Evolutionary conservation across 2,113 vertebrate species (phyloP), one percentile per base, ranked within the genome.

Genomic region (Ptilorrhoa leucosticta): DNA sequence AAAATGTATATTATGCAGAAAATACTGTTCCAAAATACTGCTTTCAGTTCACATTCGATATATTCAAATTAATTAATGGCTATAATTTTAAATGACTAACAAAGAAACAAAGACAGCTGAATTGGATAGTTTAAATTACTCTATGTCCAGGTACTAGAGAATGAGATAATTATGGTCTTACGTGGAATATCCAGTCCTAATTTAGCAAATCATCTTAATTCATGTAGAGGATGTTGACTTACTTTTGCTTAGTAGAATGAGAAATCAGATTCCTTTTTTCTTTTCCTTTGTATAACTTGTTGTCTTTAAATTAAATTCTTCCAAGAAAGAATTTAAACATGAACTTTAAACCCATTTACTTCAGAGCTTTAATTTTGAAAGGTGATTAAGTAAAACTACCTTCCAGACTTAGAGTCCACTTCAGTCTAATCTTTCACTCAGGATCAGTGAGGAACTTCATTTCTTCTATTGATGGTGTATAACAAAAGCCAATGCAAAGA

Each of bases 31-130:
- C 19, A 80, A 91, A 96, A 42, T 85, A 77, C 63, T 88, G 66
- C 58, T 94, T 97, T 95, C 78, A 83, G 61, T 80, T 91, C 61
- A 73, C 26, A 72, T 90, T 69, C 91, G 75, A 94, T 86, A 58
- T 42, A 93, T 58, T 93, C 70, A 77, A 95, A 94, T 96, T 95
- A 96, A 96, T 94, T 96, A 96, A 92, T 87, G 61, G 6, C 48
- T 95, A 50, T 93, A 95, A 96, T 93, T 96, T 95, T 50, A 84
- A 93, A 89, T 92, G 0, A 80, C 90, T 93, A 95, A 90, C 64
- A 94, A 89, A 89, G 90, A 96, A 96, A 91, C 68, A 95, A 86
- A 94, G 72, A 93, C 80, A 77, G 65, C 45, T 87, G 80, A 82
- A 88, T 82, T 7, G 9, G 27, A 71, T 83, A 78, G n/a, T 83